A percentile compares a stretch with the other conserved stretches of the same genome.
Conservation (phyloP, 2,113 vertebrate species). For the Lipotes vexillifer region DNA sequence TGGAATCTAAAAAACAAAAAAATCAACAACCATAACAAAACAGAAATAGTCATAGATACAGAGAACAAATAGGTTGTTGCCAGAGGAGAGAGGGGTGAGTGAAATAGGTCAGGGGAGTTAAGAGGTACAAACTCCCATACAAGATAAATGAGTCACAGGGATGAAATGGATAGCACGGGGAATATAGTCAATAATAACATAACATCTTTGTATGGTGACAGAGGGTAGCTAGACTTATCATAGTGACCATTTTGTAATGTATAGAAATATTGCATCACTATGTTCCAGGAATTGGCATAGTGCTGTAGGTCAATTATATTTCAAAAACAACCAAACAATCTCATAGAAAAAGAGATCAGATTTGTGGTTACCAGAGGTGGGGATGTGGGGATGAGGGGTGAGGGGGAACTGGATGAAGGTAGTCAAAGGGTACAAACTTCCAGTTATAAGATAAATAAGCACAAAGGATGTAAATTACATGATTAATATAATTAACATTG, state of each 20-base stretch:
- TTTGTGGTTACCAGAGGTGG: neutral
- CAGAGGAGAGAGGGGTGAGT: neutral
- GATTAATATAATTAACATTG: neutral
- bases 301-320: neutral
- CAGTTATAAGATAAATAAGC: neutral
- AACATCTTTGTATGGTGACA: neutral
- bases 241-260: neutral
- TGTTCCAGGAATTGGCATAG: neutral
- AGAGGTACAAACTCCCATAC: neutral
- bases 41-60: neutral
- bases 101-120: neutral
- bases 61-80: neutral
- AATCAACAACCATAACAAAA: neutral
- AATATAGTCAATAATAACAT: neutral
- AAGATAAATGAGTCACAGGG: neutral
- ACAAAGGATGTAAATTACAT: neutral
- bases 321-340: neutral
- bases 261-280: neutral
- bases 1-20: neutral
- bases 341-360: neutral
- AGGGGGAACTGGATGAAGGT: neutral
- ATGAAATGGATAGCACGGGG: neutral
- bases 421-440: neutral
- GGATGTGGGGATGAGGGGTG: accelerated
- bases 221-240: neutral